Percentiles rank a stretch among this genome's conserved stretches.
Evolutionary conservation across 2,113 vertebrate species (phyloP).

Genomic region (Hyla sarda): DNA sequence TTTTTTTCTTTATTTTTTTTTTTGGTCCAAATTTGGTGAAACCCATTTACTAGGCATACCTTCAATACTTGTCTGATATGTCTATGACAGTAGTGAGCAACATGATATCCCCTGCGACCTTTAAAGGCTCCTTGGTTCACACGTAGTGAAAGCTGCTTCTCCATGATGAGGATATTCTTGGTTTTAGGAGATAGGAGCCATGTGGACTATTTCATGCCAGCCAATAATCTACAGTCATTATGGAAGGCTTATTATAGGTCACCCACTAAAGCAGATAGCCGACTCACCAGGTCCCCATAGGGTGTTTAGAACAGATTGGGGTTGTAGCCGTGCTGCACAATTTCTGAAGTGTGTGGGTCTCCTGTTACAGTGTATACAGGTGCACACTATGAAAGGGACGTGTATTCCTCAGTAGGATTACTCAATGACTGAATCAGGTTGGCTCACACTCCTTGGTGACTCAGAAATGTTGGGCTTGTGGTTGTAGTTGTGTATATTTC

Average conservation of each 20-base stretch:
- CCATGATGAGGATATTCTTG: not conserved
- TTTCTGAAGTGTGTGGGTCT: not conserved
- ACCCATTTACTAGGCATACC: too few relatives aligned
- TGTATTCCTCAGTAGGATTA: slow-evolving; percentile 14
- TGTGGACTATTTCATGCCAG: not conserved
- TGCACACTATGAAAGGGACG: not conserved
- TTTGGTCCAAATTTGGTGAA: too few relatives aligned
- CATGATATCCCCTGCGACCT: not conserved
- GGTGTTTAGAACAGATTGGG: not conserved
- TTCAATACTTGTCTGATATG: too few relatives aligned
- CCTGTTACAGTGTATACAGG: slow-evolving; percentile 22
- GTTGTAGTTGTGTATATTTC: not conserved
- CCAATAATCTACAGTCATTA: too few relatives aligned
- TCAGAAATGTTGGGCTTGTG: slow-evolving; percentile 29
- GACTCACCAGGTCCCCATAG: not conserved
- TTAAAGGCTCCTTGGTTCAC: not conserved
- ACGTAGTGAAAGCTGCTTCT: not conserved
- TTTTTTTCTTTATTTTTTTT: too few relatives aligned
- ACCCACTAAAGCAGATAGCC: too few relatives aligned
- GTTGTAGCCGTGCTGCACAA: not conserved
- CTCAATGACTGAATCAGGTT: not conserved
- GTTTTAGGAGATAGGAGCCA: not conserved
- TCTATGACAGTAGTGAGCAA: not conserved
- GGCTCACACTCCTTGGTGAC: not conserved
- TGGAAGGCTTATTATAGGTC: not conserved